phyloP scores from a whole-genome alignment of 1,140 invertebrate species.

The Berghia stephanieae region DNA sequence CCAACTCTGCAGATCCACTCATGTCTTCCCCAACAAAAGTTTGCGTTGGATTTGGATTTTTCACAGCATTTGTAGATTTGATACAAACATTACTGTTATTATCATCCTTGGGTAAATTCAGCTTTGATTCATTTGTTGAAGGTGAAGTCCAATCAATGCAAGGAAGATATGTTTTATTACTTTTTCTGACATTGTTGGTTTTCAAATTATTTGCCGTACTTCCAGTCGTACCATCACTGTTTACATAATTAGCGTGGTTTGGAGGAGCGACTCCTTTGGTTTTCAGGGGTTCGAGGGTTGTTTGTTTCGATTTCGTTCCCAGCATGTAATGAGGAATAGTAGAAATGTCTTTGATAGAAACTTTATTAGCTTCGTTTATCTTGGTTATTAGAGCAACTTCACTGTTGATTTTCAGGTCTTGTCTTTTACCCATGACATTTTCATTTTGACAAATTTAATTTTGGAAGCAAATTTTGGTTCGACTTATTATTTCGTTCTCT shows the following conservation, averaged over 20 bases:
- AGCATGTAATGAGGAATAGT: conserved; percentile 53
- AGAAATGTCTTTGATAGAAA: conserved; percentile 26
- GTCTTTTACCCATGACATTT: neutral
- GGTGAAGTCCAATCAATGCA: neutral
- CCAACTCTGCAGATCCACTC: neutral
- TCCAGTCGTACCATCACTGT: too few species aligned
- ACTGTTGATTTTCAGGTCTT: neutral
- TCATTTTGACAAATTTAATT: neutral
- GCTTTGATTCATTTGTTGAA: neutral
- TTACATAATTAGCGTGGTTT: too few species aligned
- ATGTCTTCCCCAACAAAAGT: neutral
- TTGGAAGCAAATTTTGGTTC: neutral
- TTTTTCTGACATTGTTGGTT: too few species aligned
- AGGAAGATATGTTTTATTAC: neutral
- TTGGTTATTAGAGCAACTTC: conserved; percentile 40
- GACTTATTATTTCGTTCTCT: neutral
- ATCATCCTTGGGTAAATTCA: neutral
- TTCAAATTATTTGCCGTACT: too few species aligned
- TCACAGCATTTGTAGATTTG: neutral
- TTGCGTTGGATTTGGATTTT: neutral
- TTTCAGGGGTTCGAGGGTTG: conserved; percentile 39
- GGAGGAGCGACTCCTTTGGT: too few species aligned
- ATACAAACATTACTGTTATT: neutral
- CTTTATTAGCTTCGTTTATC: conserved; percentile 53
- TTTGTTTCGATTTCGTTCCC: conserved; percentile 42